A percentile compares a stretch with the other conserved stretches of the same genome.
Conservation (phyloP, 2,888 invertebrate genomes). For the Aethes cnicana region DNA sequence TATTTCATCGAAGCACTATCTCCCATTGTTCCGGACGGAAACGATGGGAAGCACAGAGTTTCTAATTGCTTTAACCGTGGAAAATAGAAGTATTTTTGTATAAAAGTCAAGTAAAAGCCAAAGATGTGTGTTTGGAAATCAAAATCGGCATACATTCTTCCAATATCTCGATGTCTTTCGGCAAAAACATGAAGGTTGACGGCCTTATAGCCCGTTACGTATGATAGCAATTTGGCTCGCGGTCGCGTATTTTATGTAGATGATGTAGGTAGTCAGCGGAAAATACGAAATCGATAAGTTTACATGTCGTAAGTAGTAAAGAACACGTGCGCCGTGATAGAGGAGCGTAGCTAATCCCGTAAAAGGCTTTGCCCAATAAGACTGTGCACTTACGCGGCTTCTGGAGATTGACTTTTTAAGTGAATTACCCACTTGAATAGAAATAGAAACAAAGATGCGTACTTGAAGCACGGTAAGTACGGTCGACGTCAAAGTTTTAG, state of each 20-base stretch:
- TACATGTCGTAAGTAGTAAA: background rate
- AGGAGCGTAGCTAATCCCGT: slow-evolving; percentile 44
- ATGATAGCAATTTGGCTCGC: background rate
- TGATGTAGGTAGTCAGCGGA: slow-evolving; percentile 38
- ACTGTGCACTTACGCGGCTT: slow-evolving; percentile 41
- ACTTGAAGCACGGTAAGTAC: background rate
- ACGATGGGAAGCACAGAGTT: slow-evolving; percentile 52
- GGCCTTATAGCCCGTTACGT: slow-evolving; percentile 5
- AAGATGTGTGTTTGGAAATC: too few relatives aligned
- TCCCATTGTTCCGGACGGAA: slow-evolving; percentile 47
- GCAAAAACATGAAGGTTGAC: slow-evolving; percentile 5
- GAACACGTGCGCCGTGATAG: slow-evolving; percentile 9
- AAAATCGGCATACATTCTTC: too few relatives aligned
- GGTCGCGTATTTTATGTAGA: slow-evolving; percentile 51
- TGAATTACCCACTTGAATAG: slow-evolving; percentile 31
- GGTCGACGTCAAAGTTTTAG: too few relatives aligned
- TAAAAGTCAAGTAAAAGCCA: too few relatives aligned
- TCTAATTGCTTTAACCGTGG: slow-evolving; percentile 54
- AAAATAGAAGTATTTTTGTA: slow-evolving; percentile 36
- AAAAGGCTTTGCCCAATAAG: slow-evolving; percentile 45
- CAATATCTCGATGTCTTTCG: too few relatives aligned
- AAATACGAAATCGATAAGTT: slow-evolving; percentile 27
- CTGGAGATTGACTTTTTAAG: slow-evolving; percentile 38
- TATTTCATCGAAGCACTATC: slow-evolving; percentile 39
- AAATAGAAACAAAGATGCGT: slow-evolving; percentile 24